phyloP scores from a whole-genome alignment of 2,888 invertebrate genomes.

The Eupithecia exiguata region DNA sequence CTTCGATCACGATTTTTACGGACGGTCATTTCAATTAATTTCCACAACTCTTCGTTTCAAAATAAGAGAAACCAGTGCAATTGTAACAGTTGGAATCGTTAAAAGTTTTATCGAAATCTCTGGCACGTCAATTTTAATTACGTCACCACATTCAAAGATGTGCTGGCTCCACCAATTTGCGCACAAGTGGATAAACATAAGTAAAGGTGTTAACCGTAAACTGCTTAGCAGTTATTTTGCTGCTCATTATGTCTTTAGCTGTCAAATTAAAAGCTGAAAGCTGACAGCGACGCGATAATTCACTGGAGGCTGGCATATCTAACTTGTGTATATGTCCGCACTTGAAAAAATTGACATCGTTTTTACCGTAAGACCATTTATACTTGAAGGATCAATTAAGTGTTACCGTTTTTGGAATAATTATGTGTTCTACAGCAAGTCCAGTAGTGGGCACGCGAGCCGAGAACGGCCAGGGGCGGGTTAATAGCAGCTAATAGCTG shows the following conservation, averaged over 20 bases:
- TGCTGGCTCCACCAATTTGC: conserved; percentile 33
- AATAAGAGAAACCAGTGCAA: conserved; percentile 23
- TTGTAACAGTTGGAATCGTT: conserved; percentile 20
- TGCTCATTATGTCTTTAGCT: conserved; percentile 50
- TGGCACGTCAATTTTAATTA: conserved; percentile 7
- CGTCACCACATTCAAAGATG: conserved; percentile 28
- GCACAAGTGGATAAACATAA: conserved; percentile 35
- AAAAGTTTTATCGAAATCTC: conserved; percentile 25
- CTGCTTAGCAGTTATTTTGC: conserved; percentile 44
- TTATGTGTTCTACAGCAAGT: conserved; percentile 72
- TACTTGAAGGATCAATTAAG: conserved; percentile 69
- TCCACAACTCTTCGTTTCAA: conserved; percentile 9
- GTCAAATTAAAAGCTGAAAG: conserved; percentile 50
- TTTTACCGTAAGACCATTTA: conserved; percentile 70
- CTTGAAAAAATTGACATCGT: conserved; percentile 62
- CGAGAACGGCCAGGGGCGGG: conserved; percentile 61
- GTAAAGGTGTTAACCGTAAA: conserved; percentile 46
- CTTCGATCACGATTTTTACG: conserved; percentile 25
- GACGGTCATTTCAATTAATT: conserved; percentile 8
- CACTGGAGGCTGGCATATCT: conserved; percentile 48
- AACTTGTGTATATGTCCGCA: conserved; percentile 52
- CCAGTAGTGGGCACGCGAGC: conserved; percentile 72
- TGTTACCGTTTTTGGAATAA: conserved; percentile 80
- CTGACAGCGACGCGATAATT: conserved; percentile 58
- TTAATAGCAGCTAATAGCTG: conserved; percentile 76